These are phyloP conservation scores for Siniperca undulata DNA, from an alignment of 2,797 vertebrate species.

Conservation along the genomic window DNA sequence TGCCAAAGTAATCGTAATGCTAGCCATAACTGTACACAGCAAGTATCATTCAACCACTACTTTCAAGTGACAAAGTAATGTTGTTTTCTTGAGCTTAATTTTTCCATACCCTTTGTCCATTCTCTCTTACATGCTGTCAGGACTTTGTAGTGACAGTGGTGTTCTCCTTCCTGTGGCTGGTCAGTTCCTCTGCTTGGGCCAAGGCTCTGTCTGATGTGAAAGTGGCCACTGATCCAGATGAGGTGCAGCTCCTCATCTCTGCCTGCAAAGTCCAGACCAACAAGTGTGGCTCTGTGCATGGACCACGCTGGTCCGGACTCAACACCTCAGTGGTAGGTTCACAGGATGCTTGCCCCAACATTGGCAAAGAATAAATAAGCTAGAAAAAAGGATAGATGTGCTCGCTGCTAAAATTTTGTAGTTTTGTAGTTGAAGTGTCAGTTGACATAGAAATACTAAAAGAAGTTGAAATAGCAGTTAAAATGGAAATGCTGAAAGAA, in stretches of 20 bases:
- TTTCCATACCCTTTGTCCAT: not conserved
- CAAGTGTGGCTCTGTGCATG: constrained; percentile 91
- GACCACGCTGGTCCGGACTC: constrained; percentile 95
- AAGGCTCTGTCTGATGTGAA: constrained; percentile 98
- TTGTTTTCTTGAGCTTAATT: not conserved
- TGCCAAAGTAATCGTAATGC: not conserved
- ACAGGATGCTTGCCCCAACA: not conserved
- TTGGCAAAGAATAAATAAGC: not conserved
- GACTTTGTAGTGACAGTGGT: constrained; percentile 98
- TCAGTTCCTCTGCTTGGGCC: constrained; percentile 97
- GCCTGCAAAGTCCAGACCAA: constrained; percentile 94
- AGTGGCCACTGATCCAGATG: constrained; percentile 92
- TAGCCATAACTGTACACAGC: not conserved
- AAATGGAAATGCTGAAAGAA: not conserved
- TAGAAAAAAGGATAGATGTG: not conserved
- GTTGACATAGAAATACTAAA: not conserved
- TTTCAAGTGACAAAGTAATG: not conserved
- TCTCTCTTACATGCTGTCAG: constrained; percentile 76
- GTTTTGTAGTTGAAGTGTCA: not conserved
- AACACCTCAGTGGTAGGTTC: constrained; percentile 97
- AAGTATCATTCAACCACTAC: not conserved
- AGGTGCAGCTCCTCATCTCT: constrained; percentile 92
- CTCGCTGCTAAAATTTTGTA: not conserved
- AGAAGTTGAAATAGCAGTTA: not conserved
- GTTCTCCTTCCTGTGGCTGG: constrained; percentile 98